These are phyloP conservation scores for Chaetops frenatus DNA, from an alignment of 2,113 vertebrate genomes.

Conservation along the genomic window DNA sequence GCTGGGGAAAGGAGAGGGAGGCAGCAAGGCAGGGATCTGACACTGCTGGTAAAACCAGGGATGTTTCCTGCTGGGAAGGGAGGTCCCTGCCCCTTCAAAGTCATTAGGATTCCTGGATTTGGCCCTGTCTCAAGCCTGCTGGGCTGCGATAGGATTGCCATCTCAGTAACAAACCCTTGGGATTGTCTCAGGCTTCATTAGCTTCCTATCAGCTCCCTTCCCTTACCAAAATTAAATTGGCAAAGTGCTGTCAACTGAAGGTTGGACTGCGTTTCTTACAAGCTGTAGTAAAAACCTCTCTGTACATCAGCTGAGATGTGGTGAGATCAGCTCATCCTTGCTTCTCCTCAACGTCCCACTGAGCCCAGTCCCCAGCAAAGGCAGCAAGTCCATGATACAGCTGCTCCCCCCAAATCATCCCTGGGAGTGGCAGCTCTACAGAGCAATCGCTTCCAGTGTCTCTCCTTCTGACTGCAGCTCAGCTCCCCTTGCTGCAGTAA, in stretches of 20 bases:
- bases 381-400: accelerated
- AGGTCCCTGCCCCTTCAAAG: background rate
- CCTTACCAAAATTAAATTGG: background rate
- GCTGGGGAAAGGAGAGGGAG: background rate
- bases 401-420: background rate
- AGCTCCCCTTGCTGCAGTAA: background rate
- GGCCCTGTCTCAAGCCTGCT: accelerated
- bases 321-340: background rate
- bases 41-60: background rate
- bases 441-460: accelerated
- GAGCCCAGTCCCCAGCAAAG: background rate
- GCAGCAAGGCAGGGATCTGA: background rate
- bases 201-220: background rate
- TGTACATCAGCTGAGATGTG: background rate
- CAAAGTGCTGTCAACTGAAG: background rate
- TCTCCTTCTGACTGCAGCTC: background rate
- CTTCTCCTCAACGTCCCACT: background rate
- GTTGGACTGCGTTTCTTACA: background rate
- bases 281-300: background rate
- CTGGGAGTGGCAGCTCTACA: background rate
- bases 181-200: background rate
- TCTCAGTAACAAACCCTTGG: background rate
- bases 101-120: background rate
- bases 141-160: background rate
- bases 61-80: background rate